Conservation (phyloP, 2,888 invertebrate genomes). For the Cheilosia variabilis region DNA sequence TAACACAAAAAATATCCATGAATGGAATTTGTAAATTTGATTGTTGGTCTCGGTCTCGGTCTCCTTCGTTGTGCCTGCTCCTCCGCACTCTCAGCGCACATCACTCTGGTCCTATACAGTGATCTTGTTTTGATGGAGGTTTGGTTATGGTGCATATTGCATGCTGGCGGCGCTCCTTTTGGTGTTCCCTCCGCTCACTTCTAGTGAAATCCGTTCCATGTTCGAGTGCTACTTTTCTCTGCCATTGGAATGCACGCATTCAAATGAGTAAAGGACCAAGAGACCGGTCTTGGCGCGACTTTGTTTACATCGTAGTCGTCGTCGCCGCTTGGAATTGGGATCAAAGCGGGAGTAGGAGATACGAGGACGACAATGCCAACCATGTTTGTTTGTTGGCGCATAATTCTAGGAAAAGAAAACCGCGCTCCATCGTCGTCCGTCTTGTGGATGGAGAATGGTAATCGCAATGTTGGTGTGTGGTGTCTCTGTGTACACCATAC, state of each 20-base stretch:
- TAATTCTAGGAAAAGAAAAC: constrained; percentile 73
- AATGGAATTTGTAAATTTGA: constrained; percentile 83
- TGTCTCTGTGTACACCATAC: not conserved
- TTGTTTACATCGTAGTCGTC: constrained; percentile 66
- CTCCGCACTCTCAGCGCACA: constrained; percentile 6
- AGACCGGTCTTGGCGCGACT: constrained; percentile 65
- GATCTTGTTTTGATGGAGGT: constrained; percentile 58
- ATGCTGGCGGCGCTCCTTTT: constrained; percentile 63
- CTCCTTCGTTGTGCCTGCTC: constrained; percentile 8
- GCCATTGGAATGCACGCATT: constrained; percentile 63
- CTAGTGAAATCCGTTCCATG: constrained; percentile 14
- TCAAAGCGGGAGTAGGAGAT: constrained; percentile 19
- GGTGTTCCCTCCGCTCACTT: constrained; percentile 3
- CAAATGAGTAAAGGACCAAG: constrained; percentile 57
- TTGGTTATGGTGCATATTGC: constrained; percentile 29
- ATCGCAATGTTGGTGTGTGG: constrained; percentile 6
- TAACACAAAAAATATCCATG: constrained; percentile 80
- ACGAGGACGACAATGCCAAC: constrained; percentile 33
- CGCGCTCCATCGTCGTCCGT: constrained; percentile 37
- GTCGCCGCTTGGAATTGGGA: constrained; percentile 19
- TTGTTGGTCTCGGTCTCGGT: constrained; percentile 54
- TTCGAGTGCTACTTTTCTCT: constrained; percentile 64
- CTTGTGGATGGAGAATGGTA: constrained; percentile 48
- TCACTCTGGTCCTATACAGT: not conserved
- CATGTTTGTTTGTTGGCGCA: constrained; percentile 60